Evolutionary conservation across 1,140 invertebrate species (phyloP).

Genomic region (Anastrepha ludens): DNA sequence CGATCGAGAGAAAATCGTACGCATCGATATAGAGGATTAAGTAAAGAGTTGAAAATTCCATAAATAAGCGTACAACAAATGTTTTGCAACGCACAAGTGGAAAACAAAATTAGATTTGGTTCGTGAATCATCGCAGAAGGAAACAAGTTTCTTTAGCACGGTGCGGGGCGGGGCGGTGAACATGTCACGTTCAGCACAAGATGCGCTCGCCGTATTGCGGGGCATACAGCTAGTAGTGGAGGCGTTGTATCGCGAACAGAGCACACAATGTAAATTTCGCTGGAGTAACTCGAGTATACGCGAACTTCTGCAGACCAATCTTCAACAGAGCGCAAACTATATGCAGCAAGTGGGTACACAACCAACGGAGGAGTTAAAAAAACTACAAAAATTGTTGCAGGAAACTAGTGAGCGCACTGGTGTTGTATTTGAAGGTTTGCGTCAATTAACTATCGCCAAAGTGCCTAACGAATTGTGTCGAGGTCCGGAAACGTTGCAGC

Average conservation of each 20-base stretch:
- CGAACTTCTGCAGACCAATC: conserved; percentile 74
- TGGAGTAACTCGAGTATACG: conserved; percentile 81
- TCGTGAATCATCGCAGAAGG: neutral
- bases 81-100: neutral
- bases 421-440: conserved; percentile 66
- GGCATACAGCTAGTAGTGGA: conserved; percentile 79
- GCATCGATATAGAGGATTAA: neutral
- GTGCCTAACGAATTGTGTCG: conserved; percentile 60
- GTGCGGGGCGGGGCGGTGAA: neutral
- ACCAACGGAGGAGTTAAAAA: conserved; percentile 63
- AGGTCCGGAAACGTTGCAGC: conserved; percentile 52
- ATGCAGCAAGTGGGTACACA: conserved; percentile 67
- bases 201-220: conserved; percentile 78
- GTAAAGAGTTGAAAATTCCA: neutral
- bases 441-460: conserved; percentile 62
- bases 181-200: conserved; percentile 73
- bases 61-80: neutral
- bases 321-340: conserved; percentile 62
- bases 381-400: conserved; percentile 61
- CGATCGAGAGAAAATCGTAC: neutral
- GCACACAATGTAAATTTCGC: conserved; percentile 76
- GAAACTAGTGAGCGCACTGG: conserved; percentile 67
- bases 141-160: neutral
- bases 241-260: conserved; percentile 78
- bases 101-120: neutral